phyloP scores from a whole-genome alignment of 1,140 invertebrate species.

The Berghia stephanieae region DNA sequence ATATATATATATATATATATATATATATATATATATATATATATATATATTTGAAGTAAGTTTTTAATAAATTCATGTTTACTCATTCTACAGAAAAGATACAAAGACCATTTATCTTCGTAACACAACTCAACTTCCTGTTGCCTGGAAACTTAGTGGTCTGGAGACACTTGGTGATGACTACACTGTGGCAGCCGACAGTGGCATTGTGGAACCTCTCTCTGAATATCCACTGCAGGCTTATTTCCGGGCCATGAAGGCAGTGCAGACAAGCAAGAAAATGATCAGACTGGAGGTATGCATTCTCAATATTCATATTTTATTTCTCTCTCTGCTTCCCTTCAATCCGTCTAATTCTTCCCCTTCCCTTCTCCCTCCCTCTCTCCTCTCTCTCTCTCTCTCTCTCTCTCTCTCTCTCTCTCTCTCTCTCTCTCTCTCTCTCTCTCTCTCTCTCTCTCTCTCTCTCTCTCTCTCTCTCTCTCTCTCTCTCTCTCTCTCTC shows the following conservation, averaged over 20 bases:
- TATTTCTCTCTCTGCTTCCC: not conserved
- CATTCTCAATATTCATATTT: not conserved
- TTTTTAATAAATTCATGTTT: too few species aligned
- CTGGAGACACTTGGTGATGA: slow-evolving; percentile 67
- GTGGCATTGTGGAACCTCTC: slow-evolving; percentile 62
- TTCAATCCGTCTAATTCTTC: not conserved
- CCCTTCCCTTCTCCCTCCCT: too few species aligned
- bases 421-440: too few species aligned
- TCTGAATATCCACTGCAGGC: slow-evolving; percentile 62
- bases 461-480: too few species aligned
- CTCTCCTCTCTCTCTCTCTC: too few species aligned
- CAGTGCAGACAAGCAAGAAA: slow-evolving; percentile 61
- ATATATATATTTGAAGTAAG: too few species aligned
- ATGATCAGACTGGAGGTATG: slow-evolving; percentile 62
- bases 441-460: too few species aligned
- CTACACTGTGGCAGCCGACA: slow-evolving; percentile 63
- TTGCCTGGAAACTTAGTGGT: slow-evolving; percentile 65
- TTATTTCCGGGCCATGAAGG: slow-evolving; percentile 66
- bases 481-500: too few species aligned
- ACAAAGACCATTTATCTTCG: slow-evolving; percentile 65
- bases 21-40: too few species aligned
- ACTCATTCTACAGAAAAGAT: slow-evolving; percentile 62
- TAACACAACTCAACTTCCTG: slow-evolving; percentile 66
- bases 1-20: too few species aligned
- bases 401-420: too few species aligned